Evolutionary conservation across 1,140 invertebrate genomes (phyloP).

Genomic region (Theocolax elegans): DNA sequence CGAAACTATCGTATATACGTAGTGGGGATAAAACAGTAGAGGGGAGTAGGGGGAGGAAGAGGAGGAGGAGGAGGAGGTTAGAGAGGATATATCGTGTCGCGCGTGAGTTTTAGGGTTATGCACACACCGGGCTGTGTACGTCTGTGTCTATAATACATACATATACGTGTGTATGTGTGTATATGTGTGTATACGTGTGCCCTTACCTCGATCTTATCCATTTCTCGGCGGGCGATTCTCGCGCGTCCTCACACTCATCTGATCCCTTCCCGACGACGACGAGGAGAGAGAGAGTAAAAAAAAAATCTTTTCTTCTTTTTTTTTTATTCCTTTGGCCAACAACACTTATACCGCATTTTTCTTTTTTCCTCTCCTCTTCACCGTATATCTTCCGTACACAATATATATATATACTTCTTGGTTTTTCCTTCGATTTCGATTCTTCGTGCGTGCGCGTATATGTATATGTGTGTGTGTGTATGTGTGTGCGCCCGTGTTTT

Average conservation of each 20-base stretch:
- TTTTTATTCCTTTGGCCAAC: too few species aligned
- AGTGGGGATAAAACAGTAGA: neutral
- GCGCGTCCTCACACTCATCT: slow-evolving; percentile 63
- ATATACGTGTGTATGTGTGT: neutral
- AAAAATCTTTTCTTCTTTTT: neutral
- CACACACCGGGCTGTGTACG: neutral
- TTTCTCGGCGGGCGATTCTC: slow-evolving; percentile 60
- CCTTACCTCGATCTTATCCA: slow-evolving; percentile 67
- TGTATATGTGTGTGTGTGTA: too few species aligned
- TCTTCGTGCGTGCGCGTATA: too few species aligned
- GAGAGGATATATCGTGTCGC: slow-evolving; percentile 14
- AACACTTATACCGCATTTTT: neutral
- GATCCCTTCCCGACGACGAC: too few species aligned
- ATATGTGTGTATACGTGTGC: neutral
- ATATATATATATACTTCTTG: too few species aligned
- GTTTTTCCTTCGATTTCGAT: too few species aligned
- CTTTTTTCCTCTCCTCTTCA: too few species aligned
- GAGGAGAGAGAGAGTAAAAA: slow-evolving; percentile 45
- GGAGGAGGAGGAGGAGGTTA: neutral
- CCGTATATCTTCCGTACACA: too few species aligned
- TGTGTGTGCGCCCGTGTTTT: too few species aligned
- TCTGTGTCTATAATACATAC: neutral
- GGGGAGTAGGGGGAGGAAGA: neutral
- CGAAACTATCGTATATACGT: too few species aligned
- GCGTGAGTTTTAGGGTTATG: slow-evolving; percentile 30